Percentiles rank a stretch among this genome's conserved stretches.
Conservation (phyloP, 1,140 invertebrate species). For the Macrostomum lignano region DNA sequence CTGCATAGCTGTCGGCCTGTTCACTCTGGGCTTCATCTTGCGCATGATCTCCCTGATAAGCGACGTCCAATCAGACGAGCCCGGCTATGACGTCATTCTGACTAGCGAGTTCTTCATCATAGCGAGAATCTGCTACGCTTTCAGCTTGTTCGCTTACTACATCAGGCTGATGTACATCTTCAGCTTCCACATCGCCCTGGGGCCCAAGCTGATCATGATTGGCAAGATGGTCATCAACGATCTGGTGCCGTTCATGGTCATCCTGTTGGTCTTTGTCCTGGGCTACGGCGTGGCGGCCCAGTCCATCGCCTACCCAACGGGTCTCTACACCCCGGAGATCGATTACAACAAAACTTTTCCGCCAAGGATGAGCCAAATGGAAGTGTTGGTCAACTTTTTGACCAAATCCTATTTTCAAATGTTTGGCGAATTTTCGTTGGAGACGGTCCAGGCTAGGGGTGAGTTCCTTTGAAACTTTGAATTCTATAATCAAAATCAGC, state of each 20-base stretch:
- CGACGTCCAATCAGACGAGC: not conserved
- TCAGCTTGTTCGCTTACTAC: slow-evolving; percentile 19
- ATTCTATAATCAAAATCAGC: too few species aligned
- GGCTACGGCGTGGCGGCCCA: slow-evolving; percentile 28
- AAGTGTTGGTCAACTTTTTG: not conserved
- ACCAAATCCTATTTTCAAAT: slow-evolving; percentile 28
- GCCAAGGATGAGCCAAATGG: slow-evolving; percentile 1
- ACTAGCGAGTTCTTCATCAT: slow-evolving; percentile 3
- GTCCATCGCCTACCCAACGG: slow-evolving; percentile 25
- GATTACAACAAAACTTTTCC: not conserved
- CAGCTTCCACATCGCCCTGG: slow-evolving; percentile 22
- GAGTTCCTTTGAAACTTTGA: too few species aligned
- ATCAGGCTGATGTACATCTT: slow-evolving; percentile 23
- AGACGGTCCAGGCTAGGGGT: slow-evolving; percentile 22
- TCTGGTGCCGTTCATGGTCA: slow-evolving; percentile 27
- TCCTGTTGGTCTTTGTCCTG: slow-evolving; percentile 29
- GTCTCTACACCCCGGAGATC: not conserved
- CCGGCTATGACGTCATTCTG: not conserved
- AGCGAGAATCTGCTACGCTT: slow-evolving; percentile 10
- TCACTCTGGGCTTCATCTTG: slow-evolving; percentile 16
- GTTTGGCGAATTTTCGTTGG: slow-evolving; percentile 28
- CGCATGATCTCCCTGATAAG: slow-evolving; percentile 14
- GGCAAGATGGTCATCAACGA: slow-evolving; percentile 26
- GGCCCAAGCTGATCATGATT: slow-evolving; percentile 31
- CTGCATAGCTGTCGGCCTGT: slow-evolving; percentile 17